A percentile compares a stretch with the other conserved stretches of the same genome.
These are phyloP conservation scores for Trematomus loennbergii DNA, from an alignment of 2,113 vertebrate species.

Conservation along the genomic window DNA sequence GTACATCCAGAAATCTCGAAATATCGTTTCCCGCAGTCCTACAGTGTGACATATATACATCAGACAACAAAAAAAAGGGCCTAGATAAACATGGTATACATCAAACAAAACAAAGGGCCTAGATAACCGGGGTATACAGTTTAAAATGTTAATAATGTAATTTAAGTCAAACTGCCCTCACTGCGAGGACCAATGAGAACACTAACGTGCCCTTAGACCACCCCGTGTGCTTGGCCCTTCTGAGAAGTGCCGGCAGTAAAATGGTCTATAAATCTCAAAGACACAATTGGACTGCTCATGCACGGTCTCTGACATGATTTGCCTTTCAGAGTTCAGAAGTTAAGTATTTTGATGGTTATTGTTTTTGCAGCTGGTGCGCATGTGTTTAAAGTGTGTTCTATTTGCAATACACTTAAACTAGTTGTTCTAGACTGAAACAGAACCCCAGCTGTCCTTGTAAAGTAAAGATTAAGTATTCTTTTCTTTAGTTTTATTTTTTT, in stretches of 20 bases:
- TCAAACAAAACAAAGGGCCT: too few relatives aligned
- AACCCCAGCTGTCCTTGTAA: background rate
- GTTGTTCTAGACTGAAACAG: background rate
- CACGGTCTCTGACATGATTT: background rate
- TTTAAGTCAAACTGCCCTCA: background rate
- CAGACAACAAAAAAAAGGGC: too few relatives aligned
- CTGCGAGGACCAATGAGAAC: background rate
- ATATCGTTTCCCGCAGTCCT: too few relatives aligned
- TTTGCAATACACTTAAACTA: slow-evolving; percentile 21
- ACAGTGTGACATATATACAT: too few relatives aligned
- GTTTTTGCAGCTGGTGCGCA: slow-evolving; percentile 3
- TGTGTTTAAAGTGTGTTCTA: slow-evolving; percentile 1
- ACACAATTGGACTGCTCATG: background rate
- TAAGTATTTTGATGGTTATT: slow-evolving; percentile 15
- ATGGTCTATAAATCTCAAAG: slow-evolving; percentile 19
- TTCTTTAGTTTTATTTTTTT: too few relatives aligned
- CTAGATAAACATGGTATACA: too few relatives aligned
- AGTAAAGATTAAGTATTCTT: too few relatives aligned
- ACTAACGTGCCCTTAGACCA: background rate
- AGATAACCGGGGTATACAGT: too few relatives aligned
- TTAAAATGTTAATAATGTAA: too few relatives aligned
- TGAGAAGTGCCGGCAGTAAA: slow-evolving; percentile 16
- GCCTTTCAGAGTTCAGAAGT: slow-evolving; percentile 8
- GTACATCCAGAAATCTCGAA: too few relatives aligned
- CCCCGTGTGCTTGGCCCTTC: background rate